A percentile compares a stretch with the other conserved stretches of the same genome.
Evolutionary conservation across 1,140 invertebrate genomes (phyloP).

Genomic region (Bombus affinis): DNA sequence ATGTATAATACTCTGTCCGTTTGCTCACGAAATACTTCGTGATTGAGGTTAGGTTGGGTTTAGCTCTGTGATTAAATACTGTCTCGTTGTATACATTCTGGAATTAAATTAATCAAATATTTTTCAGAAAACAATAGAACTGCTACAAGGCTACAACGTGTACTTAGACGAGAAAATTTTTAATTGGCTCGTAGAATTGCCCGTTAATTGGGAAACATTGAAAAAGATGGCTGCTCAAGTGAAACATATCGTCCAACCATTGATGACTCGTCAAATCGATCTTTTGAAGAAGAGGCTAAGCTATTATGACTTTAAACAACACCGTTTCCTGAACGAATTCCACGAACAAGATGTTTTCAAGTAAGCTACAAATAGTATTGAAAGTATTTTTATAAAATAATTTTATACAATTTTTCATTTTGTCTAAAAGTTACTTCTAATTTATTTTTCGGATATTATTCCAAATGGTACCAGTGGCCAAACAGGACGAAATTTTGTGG

Average conservation of each 20-base stretch:
- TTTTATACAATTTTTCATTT: too few species aligned
- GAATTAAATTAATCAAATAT: not conserved
- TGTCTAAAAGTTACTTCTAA: too few species aligned
- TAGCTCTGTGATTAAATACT: too few species aligned
- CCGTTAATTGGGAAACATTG: slow-evolving; percentile 93
- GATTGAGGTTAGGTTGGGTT: too few species aligned
- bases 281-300: slow-evolving; percentile 87
- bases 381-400: not conserved
- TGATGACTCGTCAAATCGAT: slow-evolving; percentile 87
- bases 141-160: slow-evolving; percentile 89
- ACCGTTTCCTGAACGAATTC: slow-evolving; percentile 91
- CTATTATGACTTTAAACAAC: slow-evolving; percentile 91
- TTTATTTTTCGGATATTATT: too few species aligned
- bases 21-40: too few species aligned
- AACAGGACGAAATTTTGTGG: too few species aligned
- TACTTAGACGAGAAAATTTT: slow-evolving; percentile 87
- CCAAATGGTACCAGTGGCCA: too few species aligned
- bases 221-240: slow-evolving; percentile 92
- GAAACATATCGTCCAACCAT: slow-evolving; percentile 93
- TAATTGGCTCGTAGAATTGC: slow-evolving; percentile 88
- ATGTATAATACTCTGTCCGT: too few species aligned
- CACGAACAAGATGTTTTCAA: slow-evolving; percentile 86
- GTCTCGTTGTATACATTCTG: too few species aligned
- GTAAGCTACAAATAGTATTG: slow-evolving; percentile 73
- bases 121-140: slow-evolving; percentile 87